Base-by-base conservation (phyloP, 2,888 invertebrate genomes). In the Cephus runcator region DNA sequence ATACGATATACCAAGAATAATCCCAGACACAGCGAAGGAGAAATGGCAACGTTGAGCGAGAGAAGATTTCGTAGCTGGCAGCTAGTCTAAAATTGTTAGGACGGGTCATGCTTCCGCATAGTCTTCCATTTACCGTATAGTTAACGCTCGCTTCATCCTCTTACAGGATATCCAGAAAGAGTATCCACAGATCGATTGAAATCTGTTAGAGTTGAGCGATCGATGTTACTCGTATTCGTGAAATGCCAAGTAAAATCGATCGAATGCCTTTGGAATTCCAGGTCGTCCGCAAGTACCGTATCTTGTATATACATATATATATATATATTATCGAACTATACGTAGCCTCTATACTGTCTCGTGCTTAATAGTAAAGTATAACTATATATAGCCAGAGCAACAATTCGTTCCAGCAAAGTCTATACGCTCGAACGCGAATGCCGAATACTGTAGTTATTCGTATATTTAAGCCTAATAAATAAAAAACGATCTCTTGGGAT, bases 51-150 rank as follows among this genome's bases (percentile, higher is more conserved):
- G 40, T 56, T 23, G 23, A 56, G 23, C 40, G 40, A 15, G 40
- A 23, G 40, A 56, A 56, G 40, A 56, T 56, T 23, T 69, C 76
- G 79, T 78, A 78, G 79, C 84, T 86, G 81, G 82, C 84, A 85
- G 79, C 81, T 78, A 78, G 81, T 85, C 83, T 82, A 85, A 86
- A 86, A 85, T 75, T 80, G 84, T 86, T 84, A 78, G 80, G 85
- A 85, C 82, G 83, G 85, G 83, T 84, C 85, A 82, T 79, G 85
- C 84, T 84, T 85, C 86, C 85, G 85, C 85, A 85, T 86, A 84
- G 83, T 81, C 83, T 78, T 80, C 77, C 82, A 83, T 82, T 83
- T 83, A 83, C 82, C 81, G 23, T 56, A 56, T 6, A 56, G 40
- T 23, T 23, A 23, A 56, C 23, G 23, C 40, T 9, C 40, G 23